Conservation (phyloP, 2,113 vertebrate species). For the Sprattus sprattus region DNA sequence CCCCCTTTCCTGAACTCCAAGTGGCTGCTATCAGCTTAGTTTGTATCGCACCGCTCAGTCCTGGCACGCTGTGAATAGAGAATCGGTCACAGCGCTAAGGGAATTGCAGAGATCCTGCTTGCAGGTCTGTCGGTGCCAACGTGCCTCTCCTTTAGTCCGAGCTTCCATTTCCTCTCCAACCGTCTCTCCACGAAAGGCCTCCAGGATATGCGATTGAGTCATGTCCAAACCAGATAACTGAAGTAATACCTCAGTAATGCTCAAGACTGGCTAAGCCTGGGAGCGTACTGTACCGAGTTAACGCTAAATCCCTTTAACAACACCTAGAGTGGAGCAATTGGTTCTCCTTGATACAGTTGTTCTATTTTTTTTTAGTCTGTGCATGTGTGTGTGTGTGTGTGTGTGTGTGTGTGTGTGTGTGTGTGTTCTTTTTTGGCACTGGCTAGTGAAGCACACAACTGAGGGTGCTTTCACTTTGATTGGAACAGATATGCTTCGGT, state of each 20-base stretch:
- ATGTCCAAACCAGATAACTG: conserved; percentile 11
- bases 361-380: background rate
- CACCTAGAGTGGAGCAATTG: conserved; percentile 7
- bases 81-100: background rate
- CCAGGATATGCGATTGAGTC: conserved; percentile 19
- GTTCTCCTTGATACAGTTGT: conserved; percentile 7
- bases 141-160: background rate
- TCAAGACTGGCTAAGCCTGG: conserved; percentile 9
- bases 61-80: background rate
- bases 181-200: background rate
- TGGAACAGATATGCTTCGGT: conserved; percentile 18
- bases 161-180: conserved; percentile 15
- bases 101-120: background rate
- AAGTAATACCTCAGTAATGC: conserved; percentile 16
- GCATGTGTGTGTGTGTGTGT: background rate
- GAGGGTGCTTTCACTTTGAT: conserved; percentile 19
- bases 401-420: conserved; percentile 8
- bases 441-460: conserved; percentile 17
- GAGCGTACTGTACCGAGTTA: conserved; percentile 12
- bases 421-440: conserved; percentile 5
- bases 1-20: background rate
- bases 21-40: background rate
- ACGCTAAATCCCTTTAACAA: conserved; percentile 16
- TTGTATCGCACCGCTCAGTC: background rate
- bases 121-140: background rate